Evolutionary conservation across 2,113 vertebrate genomes (phyloP), one percentile per base, ranked within the genome.

Genomic region (Carettochelys insculpta): DNA sequence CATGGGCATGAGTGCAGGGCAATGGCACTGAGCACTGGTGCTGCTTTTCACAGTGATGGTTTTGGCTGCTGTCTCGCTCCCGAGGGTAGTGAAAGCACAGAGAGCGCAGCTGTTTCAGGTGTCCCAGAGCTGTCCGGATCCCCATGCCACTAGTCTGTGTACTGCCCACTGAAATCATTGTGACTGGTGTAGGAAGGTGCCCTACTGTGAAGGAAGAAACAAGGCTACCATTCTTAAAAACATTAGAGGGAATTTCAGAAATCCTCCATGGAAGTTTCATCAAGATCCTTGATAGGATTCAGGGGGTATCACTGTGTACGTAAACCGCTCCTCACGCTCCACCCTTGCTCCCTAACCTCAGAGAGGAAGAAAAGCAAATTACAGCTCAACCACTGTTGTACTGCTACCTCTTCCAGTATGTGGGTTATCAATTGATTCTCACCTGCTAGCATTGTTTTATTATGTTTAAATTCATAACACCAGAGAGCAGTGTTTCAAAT

Each of bases 401-500:
- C 8, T 65, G 34, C 34, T 65, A 34, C 34, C 20, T 2, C 17
- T 65, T 20, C 38, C n/a, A n/a, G 34, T 38, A 20, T 65, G 34
- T 65, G 38, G 61, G 38, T 65, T 38, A 68, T 38, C n/a, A 68
- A 20, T 68, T 38, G 41, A 43, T 27, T 75, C 24, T 45, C 17
- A 56, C 19, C 45, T 77, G 19, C 2, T 17, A 68, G 10, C 34
- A 6, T 19, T 77, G 27, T 52, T 4, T 45, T 48, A 4, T 80
- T 29, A 29, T 17, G 73, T 0, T 0, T 47, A 34, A 34, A 25
- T 8, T 83, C 1, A 0, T 11, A 3, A 7, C 43, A 3, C 19
- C 0, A 1, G 51, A 88, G 16, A 31, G 52, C 80, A 82, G 54
- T 0, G 0, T 20, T 1, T 6, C n/a, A 6, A 52, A 51, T 34